Conservation (phyloP, 2,888 invertebrate species). For the Cantharis flavilabris region DNA sequence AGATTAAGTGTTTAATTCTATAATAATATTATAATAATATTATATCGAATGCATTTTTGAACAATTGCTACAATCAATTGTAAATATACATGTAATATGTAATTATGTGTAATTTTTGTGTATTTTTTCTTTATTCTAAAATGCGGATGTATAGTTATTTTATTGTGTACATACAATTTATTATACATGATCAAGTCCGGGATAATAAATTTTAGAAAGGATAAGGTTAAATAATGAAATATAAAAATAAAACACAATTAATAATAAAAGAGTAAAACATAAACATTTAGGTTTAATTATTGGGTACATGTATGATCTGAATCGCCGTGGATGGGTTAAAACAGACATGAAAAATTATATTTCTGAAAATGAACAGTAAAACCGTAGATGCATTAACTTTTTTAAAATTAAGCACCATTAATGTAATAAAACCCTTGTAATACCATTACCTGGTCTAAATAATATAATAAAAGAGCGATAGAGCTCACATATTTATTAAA, state of each 20-base stretch:
- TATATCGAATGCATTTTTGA: no score
- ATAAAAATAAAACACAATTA: neutral
- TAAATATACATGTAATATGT: neutral
- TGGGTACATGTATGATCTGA: neutral
- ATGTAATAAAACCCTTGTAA: slow-evolving; percentile 18
- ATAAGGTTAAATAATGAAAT: neutral
- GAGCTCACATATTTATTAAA: neutral
- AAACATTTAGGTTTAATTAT: neutral
- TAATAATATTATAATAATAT: no score
- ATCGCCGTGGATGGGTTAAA: neutral
- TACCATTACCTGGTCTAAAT: slow-evolving; percentile 3
- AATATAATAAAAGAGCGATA: slow-evolving; percentile 15
- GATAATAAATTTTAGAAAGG: neutral
- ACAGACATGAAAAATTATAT: neutral
- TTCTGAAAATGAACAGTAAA: neutral
- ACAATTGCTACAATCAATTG: no score
- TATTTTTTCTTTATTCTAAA: neutral
- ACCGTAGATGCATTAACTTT: neutral
- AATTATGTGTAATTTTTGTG: neutral
- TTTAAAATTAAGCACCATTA: slow-evolving; percentile 13
- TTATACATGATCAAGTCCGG: neutral
- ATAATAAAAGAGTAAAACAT: neutral
- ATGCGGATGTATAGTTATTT: neutral
- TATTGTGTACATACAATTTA: neutral
- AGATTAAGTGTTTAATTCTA: no score